Evolutionary conservation across 2,797 vertebrate species (phyloP), one percentile per base, ranked within the genome.

Genomic region (Vultur gryphus): DNA sequence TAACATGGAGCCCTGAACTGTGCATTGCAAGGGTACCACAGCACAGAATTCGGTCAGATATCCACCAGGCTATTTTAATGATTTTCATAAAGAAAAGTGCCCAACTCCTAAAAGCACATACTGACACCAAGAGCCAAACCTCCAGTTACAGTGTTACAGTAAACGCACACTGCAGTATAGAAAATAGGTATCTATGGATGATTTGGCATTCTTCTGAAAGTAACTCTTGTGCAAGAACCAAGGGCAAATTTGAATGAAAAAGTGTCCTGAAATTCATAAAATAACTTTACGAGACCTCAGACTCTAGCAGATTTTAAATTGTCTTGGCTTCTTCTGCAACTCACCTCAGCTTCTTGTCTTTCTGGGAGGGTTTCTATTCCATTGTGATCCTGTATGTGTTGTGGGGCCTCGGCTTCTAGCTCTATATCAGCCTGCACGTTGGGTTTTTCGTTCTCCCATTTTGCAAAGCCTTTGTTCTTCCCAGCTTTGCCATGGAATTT

Each of bases 401-500:
- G 94, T 3, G 97, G 71, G 67, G 88, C 96, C 44, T 97, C 90
- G 0, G 96, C 93, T 12, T 97, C 97, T 7, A 97, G 93, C 62
- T 98, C 97, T 92, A 87, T 91, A 4, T 97, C 95, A 43, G 97
- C 61, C 35, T 98, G 98, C 12, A 78, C 44, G 5, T 72, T 96
- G 89, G 98, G 97, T 4, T 98, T 98, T 55, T 99, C 98, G 2
- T 99, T 99, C 94, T 99, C 99, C 99, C 99, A 99, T 75, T 98
- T 98, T 51, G 99, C 99, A 89, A 99, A 99, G 37, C 99, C 99
- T 98, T 99, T 99, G 96, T 97, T 99, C 96, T 99, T 99, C 66
- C 98, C 98, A 31, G 97, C 83, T 98, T 99, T 99, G 65, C 99
- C 98, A 0, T 99, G 98, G 94, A 98, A 98, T 77, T 99, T 99